Conservation (phyloP, 2,888 invertebrate genomes). For the Chalcosyrphus nemorum region DNA sequence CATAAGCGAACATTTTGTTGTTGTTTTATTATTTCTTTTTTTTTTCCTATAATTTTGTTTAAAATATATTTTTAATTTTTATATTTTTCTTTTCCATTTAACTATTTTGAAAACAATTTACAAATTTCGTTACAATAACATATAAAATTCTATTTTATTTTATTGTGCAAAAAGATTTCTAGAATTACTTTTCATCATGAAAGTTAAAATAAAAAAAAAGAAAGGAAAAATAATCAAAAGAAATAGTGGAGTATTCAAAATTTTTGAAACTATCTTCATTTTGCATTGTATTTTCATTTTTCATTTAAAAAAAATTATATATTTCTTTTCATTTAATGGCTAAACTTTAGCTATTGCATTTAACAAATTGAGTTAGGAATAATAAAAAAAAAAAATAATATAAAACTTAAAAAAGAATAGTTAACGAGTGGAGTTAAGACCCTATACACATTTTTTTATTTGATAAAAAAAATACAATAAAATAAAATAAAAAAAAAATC, state of each 20-base stretch:
- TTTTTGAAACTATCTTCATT: constrained; percentile 68
- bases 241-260: constrained; percentile 64
- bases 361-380: constrained; percentile 62
- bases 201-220: not conserved
- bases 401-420: constrained; percentile 71
- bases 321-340: constrained; percentile 49
- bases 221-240: not conserved
- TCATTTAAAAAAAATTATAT: constrained; percentile 8
- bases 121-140: constrained; percentile 54
- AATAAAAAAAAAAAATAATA: constrained; percentile 40
- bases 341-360: constrained; percentile 68
- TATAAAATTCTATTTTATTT: constrained; percentile 47
- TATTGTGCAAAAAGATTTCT: constrained; percentile 64
- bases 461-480: constrained; percentile 60
- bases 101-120: constrained; percentile 67
- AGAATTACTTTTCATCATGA: constrained; percentile 36
- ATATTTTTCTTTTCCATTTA: constrained; percentile 34
- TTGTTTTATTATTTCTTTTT: constrained; percentile 22
- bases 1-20: constrained; percentile 69
- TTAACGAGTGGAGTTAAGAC: constrained; percentile 73
- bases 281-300: constrained; percentile 40
- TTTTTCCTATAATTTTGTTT: constrained; percentile 49
- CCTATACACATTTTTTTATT: constrained; percentile 67
- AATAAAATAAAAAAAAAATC: constrained; percentile 75
- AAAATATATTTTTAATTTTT: constrained; percentile 38